Evolutionary conservation across 2,888 invertebrate genomes (phyloP).

Genomic region (Sphaeridia pumilis): DNA sequence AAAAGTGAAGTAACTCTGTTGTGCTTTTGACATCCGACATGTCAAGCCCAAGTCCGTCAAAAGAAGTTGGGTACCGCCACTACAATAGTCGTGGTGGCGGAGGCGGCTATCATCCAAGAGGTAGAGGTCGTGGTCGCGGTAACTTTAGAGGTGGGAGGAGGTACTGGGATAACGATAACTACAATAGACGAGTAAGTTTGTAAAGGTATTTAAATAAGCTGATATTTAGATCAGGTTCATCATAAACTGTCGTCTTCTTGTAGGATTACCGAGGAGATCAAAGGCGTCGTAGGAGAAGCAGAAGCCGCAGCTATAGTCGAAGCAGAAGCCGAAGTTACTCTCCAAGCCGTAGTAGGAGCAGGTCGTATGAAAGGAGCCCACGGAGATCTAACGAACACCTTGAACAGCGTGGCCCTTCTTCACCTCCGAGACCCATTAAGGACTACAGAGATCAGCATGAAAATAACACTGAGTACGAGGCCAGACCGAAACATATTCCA

Average conservation of each 20-base stretch:
- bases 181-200: conserved; percentile 24
- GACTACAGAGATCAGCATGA: neutral
- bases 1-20: neutral
- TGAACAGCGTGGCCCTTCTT: conserved; percentile 18
- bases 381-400: conserved; percentile 19
- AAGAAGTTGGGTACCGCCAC: neutral
- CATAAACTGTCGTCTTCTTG: neutral
- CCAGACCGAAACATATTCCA: conserved; percentile 2
- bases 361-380: neutral
- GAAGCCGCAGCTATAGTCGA: conserved; percentile 26
- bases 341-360: neutral
- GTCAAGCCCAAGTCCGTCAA: conserved; percentile 5
- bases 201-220: neutral
- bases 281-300: conserved; percentile 21
- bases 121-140: conserved; percentile 16
- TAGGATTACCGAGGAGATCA: conserved; percentile 23
- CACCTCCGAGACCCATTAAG: conserved; percentile 18
- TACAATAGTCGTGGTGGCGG: conserved; percentile 20
- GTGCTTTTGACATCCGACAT: neutral
- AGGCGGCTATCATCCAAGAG: conserved; percentile 15
- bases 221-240: neutral
- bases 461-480: neutral
- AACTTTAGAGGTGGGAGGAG: conserved; percentile 21
- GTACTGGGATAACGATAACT: conserved; percentile 36
- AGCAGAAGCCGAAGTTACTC: conserved; percentile 17